phyloP scores from a whole-genome alignment of 2,113 vertebrate genomes.

The Cynoglossus semilaevis region DNA sequence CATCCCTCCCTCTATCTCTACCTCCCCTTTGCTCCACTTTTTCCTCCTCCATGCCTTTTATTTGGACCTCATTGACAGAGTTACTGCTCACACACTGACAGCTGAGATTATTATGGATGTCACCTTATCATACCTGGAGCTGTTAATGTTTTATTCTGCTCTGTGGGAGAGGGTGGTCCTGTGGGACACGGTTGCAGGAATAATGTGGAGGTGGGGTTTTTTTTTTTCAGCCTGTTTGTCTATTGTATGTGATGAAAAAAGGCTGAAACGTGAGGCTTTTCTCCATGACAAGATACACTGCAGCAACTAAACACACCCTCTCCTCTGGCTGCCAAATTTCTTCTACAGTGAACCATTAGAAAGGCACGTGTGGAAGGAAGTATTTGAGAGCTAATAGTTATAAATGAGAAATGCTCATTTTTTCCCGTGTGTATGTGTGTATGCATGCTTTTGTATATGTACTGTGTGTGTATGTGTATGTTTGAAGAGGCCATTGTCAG shows the following conservation, averaged over 20 bases:
- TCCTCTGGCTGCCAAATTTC: slow-evolving; percentile 23
- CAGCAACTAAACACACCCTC: slow-evolving; percentile 33
- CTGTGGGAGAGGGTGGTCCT: slow-evolving; percentile 30
- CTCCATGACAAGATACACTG: slow-evolving; percentile 25
- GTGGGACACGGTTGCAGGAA: slow-evolving; percentile 16
- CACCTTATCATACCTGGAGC: slow-evolving; percentile 46
- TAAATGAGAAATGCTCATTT: slow-evolving; percentile 38
- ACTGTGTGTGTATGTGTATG: slow-evolving; percentile 19
- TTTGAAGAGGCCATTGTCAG: slow-evolving; percentile 44
- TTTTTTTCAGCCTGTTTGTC: slow-evolving; percentile 17
- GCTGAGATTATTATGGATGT: slow-evolving; percentile 56
- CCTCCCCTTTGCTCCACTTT: slow-evolving; percentile 10
- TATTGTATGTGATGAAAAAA: slow-evolving; percentile 35
- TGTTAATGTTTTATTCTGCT: slow-evolving; percentile 64
- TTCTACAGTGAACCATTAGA: slow-evolving; percentile 5
- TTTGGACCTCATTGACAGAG: slow-evolving; percentile 52
- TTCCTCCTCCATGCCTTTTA: slow-evolving; percentile 34
- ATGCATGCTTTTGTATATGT: slow-evolving; percentile 6
- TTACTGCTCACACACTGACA: slow-evolving; percentile 55
- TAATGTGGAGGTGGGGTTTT: not conserved
- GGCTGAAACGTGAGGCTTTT: slow-evolving; percentile 48
- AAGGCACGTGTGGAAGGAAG: not conserved
- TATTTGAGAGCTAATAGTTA: slow-evolving; percentile 19
- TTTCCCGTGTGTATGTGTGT: not conserved
- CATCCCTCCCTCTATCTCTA: slow-evolving; percentile 6